phyloP scores from a whole-genome alignment of 2,888 invertebrate species.

The Nebria brevicollis region DNA sequence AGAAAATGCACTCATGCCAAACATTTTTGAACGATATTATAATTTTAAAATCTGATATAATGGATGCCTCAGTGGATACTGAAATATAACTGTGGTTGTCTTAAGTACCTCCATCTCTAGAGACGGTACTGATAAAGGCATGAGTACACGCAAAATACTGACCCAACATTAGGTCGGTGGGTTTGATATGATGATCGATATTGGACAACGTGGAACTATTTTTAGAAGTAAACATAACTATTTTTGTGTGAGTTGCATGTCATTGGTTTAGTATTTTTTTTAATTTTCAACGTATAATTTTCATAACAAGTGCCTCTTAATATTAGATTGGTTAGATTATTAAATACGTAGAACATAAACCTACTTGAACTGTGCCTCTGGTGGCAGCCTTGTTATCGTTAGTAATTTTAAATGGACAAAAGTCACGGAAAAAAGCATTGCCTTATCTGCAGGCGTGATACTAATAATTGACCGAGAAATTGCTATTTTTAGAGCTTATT shows the following conservation, averaged over 20 bases:
- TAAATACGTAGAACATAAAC: constrained; percentile 12
- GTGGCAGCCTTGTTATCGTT: constrained; percentile 27
- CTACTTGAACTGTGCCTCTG: neutral
- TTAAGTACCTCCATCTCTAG: neutral
- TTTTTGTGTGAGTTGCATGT: constrained; percentile 39
- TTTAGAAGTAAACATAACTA: constrained; percentile 30
- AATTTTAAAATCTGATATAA: neutral
- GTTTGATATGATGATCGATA: neutral
- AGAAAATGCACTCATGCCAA: neutral
- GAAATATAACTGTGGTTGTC: neutral
- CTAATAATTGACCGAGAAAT: constrained; percentile 31
- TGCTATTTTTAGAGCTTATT: constrained; percentile 34
- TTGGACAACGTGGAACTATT: constrained; percentile 14
- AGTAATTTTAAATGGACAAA: constrained; percentile 27
- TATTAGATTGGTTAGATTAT: constrained; percentile 15
- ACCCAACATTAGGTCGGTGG: neutral
- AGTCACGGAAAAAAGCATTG: constrained; percentile 36
- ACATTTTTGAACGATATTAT: neutral
- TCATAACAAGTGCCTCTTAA: constrained; percentile 34
- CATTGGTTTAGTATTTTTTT: constrained; percentile 18
- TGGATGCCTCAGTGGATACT: neutral
- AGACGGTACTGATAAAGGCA: neutral
- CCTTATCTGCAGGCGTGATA: constrained; percentile 33
- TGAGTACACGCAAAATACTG: neutral
- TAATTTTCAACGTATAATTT: constrained; percentile 26